Percentiles rank a stretch among this genome's conserved stretches.
These are phyloP conservation scores for Dasyornis broadbenti DNA, from an alignment of 2,113 vertebrate species.

Conservation along the genomic window DNA sequence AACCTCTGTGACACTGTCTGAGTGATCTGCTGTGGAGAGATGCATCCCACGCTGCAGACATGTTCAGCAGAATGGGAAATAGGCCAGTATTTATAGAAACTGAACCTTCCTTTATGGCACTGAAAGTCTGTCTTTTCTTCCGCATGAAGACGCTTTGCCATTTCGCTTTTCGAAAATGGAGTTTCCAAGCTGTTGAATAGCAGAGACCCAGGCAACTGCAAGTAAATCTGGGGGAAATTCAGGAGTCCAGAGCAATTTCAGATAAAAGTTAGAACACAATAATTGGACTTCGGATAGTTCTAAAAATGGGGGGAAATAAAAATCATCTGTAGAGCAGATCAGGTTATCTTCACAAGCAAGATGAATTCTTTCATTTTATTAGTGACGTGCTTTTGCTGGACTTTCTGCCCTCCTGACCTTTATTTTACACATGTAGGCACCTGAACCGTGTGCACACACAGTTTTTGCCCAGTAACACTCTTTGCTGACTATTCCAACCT, in stretches of 20 bases:
- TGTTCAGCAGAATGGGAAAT: slow-evolving; percentile 9
- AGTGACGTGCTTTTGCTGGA: background rate
- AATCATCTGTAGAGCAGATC: background rate
- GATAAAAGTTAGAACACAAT: background rate
- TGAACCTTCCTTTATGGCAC: background rate
- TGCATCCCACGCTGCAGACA: slow-evolving; percentile 33
- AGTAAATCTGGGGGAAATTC: background rate
- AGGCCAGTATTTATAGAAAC: background rate
- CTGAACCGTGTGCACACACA: rapidly evolving
- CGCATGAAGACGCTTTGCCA: background rate
- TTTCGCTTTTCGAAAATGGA: background rate
- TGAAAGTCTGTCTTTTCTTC: background rate
- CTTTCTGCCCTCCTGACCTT: background rate
- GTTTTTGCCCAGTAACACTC: background rate
- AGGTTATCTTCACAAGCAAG: background rate
- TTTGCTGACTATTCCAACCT: background rate
- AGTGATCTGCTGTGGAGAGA: slow-evolving; percentile 1
- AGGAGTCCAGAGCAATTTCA: background rate
- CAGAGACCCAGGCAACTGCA: background rate
- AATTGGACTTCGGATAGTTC: background rate
- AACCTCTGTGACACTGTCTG: slow-evolving; percentile 18
- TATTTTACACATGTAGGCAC: background rate
- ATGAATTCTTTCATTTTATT: background rate
- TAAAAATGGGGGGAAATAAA: background rate
- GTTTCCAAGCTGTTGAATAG: background rate